phyloP scores from a whole-genome alignment of 2,888 invertebrate genomes.

The Patella ulyssiponensis region DNA sequence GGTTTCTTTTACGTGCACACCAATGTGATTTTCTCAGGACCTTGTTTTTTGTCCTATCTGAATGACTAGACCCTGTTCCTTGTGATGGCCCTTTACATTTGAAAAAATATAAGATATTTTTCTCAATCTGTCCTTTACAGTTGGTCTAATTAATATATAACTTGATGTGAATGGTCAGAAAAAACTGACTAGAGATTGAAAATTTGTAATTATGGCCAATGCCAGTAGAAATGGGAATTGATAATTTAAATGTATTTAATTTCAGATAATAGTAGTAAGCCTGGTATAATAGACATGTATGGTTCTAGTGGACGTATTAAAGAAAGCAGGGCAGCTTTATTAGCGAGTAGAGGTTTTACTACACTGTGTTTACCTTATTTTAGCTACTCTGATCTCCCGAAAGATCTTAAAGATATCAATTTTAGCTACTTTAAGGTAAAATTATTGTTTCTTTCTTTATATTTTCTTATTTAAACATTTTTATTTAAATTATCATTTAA shows the following conservation, averaged over 20 bases:
- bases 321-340: slow-evolving; percentile 24
- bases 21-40: too few species aligned
- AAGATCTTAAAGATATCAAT: slow-evolving; percentile 26
- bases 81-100: too few species aligned
- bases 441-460: not conserved
- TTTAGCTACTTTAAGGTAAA: slow-evolving; percentile 51
- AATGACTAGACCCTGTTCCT: too few species aligned
- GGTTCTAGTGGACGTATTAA: slow-evolving; percentile 29
- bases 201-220: not conserved
- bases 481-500: too few species aligned
- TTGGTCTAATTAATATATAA: not conserved
- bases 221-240: too few species aligned
- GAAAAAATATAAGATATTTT: too few species aligned
- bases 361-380: slow-evolving; percentile 28
- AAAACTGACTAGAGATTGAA: too few species aligned
- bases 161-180: not conserved
- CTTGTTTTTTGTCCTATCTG: too few species aligned
- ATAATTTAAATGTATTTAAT: not conserved
- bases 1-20: too few species aligned
- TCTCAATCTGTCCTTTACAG: not conserved
- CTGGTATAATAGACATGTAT: slow-evolving; percentile 33
- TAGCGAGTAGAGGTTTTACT: slow-evolving; percentile 31
- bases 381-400: slow-evolving; percentile 40
- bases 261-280: slow-evolving; percentile 24
- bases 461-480: not conserved